Percentiles rank a stretch among this genome's conserved stretches.
These are phyloP conservation scores for Strix uralensis DNA, from an alignment of 2,113 vertebrate species.

Conservation along the genomic window DNA sequence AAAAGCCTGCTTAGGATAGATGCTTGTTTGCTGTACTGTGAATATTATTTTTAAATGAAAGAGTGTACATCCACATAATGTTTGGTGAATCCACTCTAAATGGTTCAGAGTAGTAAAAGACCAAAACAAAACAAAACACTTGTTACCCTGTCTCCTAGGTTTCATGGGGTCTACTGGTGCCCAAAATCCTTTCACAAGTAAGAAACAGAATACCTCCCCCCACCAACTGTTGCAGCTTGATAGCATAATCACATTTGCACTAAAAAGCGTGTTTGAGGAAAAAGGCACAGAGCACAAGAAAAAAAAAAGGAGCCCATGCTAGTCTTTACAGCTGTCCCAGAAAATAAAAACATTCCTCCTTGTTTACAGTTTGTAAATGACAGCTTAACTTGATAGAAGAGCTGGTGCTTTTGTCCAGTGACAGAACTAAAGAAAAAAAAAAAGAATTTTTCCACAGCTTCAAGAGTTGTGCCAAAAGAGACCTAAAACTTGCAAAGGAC, in stretches of 20 bases:
- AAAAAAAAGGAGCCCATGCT: background rate
- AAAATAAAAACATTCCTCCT: background rate
- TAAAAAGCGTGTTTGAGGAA: background rate
- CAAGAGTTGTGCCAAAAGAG: background rate
- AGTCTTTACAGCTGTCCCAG: background rate
- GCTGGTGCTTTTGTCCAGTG: background rate
- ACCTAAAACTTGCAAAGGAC: background rate
- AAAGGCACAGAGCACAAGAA: background rate
- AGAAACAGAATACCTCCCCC: background rate
- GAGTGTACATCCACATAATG: background rate
- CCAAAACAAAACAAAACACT: background rate
- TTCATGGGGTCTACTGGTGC: background rate
- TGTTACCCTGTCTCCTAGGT: background rate
- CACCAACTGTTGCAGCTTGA: background rate
- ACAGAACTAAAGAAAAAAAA: background rate
- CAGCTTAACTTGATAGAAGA: background rate
- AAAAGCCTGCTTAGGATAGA: background rate
- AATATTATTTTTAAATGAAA: background rate
- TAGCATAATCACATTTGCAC: background rate
- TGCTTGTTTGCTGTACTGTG: background rate
- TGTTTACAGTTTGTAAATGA: background rate
- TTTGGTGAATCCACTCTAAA: background rate
- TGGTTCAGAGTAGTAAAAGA: background rate
- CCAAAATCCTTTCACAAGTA: background rate
- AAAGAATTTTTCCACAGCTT: background rate